Base-by-base conservation (phyloP, 2,888 invertebrate species). In the Drosophila borealis region DNA sequence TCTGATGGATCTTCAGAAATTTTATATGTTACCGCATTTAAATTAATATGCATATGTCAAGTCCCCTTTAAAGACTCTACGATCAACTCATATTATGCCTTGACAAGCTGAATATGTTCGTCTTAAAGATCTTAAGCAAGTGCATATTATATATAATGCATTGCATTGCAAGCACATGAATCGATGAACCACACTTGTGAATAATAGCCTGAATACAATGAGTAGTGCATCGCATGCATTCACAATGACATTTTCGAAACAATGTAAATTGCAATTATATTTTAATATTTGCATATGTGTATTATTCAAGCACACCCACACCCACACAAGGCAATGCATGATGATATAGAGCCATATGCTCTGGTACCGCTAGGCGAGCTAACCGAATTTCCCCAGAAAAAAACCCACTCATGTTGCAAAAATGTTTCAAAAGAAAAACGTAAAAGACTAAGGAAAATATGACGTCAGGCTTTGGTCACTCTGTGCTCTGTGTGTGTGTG, bases 371-470 rank as follows among this genome's bases (percentile, higher is more conserved):
- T 64, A n/a, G 56, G 45, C 74, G 53, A 65, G 53, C 73, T 73
- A 77, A 66, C 74, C 64, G 87, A 83, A 88, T 88, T 83, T 83
- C 80, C 72, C 75, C 66, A 73, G 80, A 83, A 88, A 83, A 83
- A 79, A 86, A 71, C 64, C 83, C 69, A 88, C 83, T 88, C 88
- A 83, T 78, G 89, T 74, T 83, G 89, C 73, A 86, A 88, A 83
- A 73, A 83, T 83, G 70, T 80, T 66, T 59, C 36, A 50, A 56
- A 56, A 49, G 36, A 53, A 68, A 75, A 65, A 74, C 74, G 62
- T 56, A 57, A 73, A 78, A 74, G 66, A 78, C 65, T 72, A 61
- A 70, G 59, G 63, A 75, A 87, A 89, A 89, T 72, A 87, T 85
- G 89, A 85, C 89, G 84, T 89, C 88, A 85, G 80, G 64, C 53